A percentile compares a stretch with the other conserved stretches of the same genome.
These are phyloP conservation scores for Mellivora capensis DNA, from an alignment of 2,113 vertebrate species.

Conservation along the genomic window DNA sequence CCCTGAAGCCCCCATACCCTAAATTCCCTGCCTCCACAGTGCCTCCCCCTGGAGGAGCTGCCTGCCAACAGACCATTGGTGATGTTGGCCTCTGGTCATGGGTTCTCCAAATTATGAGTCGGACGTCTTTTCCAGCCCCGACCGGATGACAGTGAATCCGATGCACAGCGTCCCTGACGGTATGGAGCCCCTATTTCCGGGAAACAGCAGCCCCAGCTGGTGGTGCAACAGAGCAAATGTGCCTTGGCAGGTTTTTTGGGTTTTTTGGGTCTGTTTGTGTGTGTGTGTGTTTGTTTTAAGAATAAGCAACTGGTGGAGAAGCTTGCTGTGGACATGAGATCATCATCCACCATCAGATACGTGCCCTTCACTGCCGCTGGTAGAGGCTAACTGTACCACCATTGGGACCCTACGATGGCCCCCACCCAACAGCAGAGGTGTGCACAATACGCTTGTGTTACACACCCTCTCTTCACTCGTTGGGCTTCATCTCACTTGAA, in stretches of 20 bases:
- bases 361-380: background rate
- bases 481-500: background rate
- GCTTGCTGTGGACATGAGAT: accelerated
- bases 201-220: background rate
- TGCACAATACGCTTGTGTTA: too few species aligned
- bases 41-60: background rate
- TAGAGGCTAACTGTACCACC: background rate
- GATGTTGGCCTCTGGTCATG: accelerated
- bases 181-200: background rate
- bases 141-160: accelerated
- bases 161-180: accelerated
- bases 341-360: too few species aligned
- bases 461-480: background rate
- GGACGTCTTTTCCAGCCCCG: accelerated
- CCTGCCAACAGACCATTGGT: accelerated
- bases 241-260: too few species aligned
- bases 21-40: accelerated
- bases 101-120: background rate
- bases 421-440: background rate
- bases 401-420: accelerated
- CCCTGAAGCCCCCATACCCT: background rate
- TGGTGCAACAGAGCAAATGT: background rate
- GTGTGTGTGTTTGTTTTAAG: background rate
- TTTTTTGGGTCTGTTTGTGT: background rate
- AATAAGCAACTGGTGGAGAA: too few species aligned